phyloP scores from a whole-genome alignment of 2,888 invertebrate species.

The Caenorhabditis macrosperma region DNA sequence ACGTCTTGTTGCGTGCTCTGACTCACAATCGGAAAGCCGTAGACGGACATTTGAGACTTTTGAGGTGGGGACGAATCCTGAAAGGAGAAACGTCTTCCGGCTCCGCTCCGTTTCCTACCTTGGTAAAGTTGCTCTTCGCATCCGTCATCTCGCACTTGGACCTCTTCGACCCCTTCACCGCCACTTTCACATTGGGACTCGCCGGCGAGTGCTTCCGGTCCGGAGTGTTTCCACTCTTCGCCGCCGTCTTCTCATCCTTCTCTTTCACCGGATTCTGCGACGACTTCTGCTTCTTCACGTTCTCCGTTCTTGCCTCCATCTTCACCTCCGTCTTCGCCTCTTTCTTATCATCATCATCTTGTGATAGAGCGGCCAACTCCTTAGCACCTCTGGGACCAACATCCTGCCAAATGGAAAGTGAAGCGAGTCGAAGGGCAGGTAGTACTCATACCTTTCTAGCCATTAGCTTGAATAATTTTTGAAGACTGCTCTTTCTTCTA shows the following conservation, averaged over 20 bases:
- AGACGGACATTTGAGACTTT: background rate
- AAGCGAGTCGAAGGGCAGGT: background rate
- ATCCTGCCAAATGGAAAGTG: constrained; percentile 13
- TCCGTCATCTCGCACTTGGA: constrained; percentile 8
- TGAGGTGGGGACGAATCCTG: too few relatives aligned
- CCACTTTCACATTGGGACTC: constrained; percentile 7
- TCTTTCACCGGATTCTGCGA: background rate
- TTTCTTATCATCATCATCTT: background rate
- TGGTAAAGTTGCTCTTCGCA: too few relatives aligned
- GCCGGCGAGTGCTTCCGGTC: too few relatives aligned
- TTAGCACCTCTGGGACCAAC: constrained; percentile 19
- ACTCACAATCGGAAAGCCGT: background rate
- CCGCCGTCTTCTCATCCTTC: constrained; percentile 21
- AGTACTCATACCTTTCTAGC: constrained; percentile 26
- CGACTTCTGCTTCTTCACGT: background rate
- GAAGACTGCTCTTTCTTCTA: constrained; percentile 16
- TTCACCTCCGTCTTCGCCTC: constrained; percentile 44
- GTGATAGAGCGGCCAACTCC: constrained; percentile 17
- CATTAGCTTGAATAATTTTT: constrained; percentile 44
- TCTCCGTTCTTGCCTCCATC: constrained; percentile 8
- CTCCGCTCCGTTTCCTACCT: background rate
- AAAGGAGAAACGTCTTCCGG: background rate
- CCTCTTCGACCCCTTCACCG: constrained; percentile 18
- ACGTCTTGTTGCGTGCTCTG: constrained; percentile 17
- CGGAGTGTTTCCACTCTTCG: constrained; percentile 1